Evolutionary conservation across 64 coral and sea anemone genomes (phyloP).

Genomic region (Montipora foliosa): DNA sequence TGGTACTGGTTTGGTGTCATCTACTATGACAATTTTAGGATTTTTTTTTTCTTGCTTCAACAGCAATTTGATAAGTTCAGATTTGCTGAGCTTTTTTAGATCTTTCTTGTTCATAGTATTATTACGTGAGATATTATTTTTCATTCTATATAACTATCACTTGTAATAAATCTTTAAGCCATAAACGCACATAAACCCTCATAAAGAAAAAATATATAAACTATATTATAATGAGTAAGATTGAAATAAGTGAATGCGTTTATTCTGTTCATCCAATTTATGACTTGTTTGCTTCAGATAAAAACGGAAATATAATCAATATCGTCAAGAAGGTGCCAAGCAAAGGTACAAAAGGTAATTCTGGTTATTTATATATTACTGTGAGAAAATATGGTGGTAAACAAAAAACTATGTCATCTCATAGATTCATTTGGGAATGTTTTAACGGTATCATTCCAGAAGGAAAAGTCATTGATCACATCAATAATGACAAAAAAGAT

Average conservation of each 20-base stretch:
- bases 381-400: not conserved
- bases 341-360: not conserved
- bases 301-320: not conserved
- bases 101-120: too few species aligned
- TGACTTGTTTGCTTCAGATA: not conserved
- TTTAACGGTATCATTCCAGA: not conserved
- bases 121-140: too few species aligned
- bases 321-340: not conserved
- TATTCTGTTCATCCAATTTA: not conserved
- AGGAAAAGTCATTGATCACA: constrained; percentile 12
- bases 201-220: not conserved
- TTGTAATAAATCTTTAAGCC: too few species aligned
- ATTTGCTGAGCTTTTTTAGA: too few species aligned
- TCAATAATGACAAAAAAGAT: not conserved
- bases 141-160: too few species aligned
- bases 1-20: too few species aligned
- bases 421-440: constrained; percentile 22
- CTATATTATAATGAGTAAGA: too few species aligned
- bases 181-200: too few species aligned
- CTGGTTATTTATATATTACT: not conserved
- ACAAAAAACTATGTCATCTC: not conserved
- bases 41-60: too few species aligned
- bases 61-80: too few species aligned
- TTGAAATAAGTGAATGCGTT: too few species aligned
- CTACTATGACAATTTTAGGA: too few species aligned